Base-by-base conservation (phyloP, 2,113 vertebrate species). In the Camelus dromedarius region DNA sequence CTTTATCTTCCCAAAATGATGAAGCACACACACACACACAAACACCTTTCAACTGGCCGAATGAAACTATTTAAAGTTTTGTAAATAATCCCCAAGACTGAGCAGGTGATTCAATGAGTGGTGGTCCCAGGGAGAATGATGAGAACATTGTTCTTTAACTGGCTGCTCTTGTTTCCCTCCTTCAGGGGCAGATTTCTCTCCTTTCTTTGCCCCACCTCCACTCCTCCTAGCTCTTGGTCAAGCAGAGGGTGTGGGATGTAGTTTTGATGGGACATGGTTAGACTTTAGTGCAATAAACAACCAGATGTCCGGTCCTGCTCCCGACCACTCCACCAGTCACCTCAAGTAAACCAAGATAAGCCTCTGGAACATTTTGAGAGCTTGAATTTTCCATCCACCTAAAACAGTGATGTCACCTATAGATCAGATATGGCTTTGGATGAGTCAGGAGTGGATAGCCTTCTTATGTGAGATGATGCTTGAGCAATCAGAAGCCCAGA, bases 231-330 rank as follows among this genome's bases (percentile, higher is more conserved):
- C 20, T 6, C 38, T 26, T 18, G 22, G 46, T 28, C 60, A 60
- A 89, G 56, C 24, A 11, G 24, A 24, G 9, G 13, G 2, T 35
- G 5, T 16, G 20, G 73, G 52, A n/a, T 8, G 1, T 1, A 22
- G 1, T 0, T 46, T 5, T 6, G 10, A 3, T 0, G 0, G 30
- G 26, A 35, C 54, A 2, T 0, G 22, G 1, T 46, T n/a, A 72
- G 60, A 64, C 5, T 1, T 16, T 12, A 18, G 6, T 30, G 13
- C 18, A 20, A 9, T 0, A 5, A 67, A 54, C 8, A 52, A 32
- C 24, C 72, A 72, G 22, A 60, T 46, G 0, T 32, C 0, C 10
- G 2, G 30, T 26, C 80, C 66, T 50, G 3, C 64, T 26, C 20
- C 18, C 26, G 5, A 12, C 26, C 5, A 1, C 26, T 58, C 42